Evolutionary conservation across 2,797 vertebrate species (phyloP), one percentile per base, ranked within the genome.

Genomic region (Pangasius krempfi): DNA sequence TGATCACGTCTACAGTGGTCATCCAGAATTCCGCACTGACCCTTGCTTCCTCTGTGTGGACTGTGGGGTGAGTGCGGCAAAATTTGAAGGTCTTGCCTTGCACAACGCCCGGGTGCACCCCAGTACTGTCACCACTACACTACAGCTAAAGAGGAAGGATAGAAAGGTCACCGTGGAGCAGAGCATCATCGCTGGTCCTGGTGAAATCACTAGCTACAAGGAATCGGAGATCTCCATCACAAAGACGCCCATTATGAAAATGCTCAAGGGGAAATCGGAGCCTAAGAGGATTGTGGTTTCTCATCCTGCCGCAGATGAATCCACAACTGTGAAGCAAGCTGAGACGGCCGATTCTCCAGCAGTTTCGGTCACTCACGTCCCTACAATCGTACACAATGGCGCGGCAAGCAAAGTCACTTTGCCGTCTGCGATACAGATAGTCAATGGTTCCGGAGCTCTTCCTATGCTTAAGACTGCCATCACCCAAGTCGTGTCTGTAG

Each of bases 241-340:
- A 88, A 99, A 99, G 95, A 99, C 97, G 0, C 98, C 99, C 47
- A 99, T 99, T 91, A 99, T 99, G 98, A 98, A 97, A 94, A 98
- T 98, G 96, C 96, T 98, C 92, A 99, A 98, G 94, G 96, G 96
- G 88, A 99, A 98, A 95, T 94, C 96, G 0, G 99, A 99, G 93
- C 93, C 96, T 62, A 99, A 99, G 94, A 97, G 98, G 93, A 98
- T 99, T 70, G 93, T 96, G 16, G 94, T 97, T 89, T 95, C 96
- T 66, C 97, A 98, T 89, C 93, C 93, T 0, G 92, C 93, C 81
- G 95, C 97, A 2, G 97, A 98, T 4, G 95, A 96, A 52, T 50
- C 89, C 30, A 25, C 88, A 0, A 14, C 88, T 2, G 47, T 72
- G 72, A 95, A 93, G 90, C 95, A 94, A 27, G 44, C 84, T 0